Evolutionary conservation across 2,113 vertebrate genomes (phyloP).

Genomic region (Bubalus kerabau): DNA sequence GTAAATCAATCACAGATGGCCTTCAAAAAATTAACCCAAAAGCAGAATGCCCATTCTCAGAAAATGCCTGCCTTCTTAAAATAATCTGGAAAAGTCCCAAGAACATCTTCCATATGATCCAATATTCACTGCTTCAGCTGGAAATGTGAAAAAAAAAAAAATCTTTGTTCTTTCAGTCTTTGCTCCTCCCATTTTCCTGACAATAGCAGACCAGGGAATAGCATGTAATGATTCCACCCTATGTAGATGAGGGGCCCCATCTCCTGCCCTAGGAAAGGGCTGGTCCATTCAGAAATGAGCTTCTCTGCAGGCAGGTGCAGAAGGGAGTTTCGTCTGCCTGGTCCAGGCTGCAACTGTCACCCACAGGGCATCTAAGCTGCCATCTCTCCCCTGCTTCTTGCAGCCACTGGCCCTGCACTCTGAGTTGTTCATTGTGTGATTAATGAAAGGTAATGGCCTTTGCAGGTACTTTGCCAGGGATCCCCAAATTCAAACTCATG

Average conservation of each 20-base stretch:
- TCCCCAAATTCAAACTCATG: background rate
- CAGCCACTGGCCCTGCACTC: background rate
- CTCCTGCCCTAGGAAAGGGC: background rate
- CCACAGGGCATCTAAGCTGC: background rate
- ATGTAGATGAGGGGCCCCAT: background rate
- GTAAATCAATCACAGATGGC: constrained; percentile 63
- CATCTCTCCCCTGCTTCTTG: background rate
- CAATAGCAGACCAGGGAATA: background rate
- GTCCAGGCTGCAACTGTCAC: background rate
- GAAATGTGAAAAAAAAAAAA: background rate
- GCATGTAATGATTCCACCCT: accelerated
- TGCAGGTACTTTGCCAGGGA: constrained; percentile 33
- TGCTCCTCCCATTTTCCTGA: background rate
- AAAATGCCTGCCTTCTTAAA: constrained; percentile 51
- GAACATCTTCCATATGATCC: background rate
- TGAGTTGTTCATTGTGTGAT: constrained; percentile 22
- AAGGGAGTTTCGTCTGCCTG: background rate
- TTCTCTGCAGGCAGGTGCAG: background rate
- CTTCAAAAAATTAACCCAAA: constrained; percentile 57
- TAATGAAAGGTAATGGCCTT: constrained; percentile 31
- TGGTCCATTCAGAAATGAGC: background rate
- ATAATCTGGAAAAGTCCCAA: constrained; percentile 54
- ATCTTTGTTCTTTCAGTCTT: background rate
- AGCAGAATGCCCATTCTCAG: constrained; percentile 63
- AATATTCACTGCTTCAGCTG: background rate